phyloP scores from a whole-genome alignment of 2,113 vertebrate genomes.

The Oriolus oriolus region DNA sequence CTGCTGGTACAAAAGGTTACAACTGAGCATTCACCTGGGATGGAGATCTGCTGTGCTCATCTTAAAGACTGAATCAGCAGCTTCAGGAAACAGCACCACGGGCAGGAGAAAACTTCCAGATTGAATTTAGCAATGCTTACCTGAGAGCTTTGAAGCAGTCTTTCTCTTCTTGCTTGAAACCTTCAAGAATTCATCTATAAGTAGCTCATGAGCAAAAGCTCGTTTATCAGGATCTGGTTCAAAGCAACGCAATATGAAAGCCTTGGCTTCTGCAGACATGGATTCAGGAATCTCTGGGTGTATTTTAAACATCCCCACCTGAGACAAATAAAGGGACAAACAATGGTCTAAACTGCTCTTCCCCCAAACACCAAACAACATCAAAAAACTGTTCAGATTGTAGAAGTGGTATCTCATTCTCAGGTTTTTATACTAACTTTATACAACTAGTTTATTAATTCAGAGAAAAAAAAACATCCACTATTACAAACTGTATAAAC shows the following conservation, averaged over 20 bases:
- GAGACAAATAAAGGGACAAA: neutral
- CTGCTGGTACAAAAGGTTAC: neutral
- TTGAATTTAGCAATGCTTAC: constrained; percentile 43
- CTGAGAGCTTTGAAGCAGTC: constrained; percentile 82
- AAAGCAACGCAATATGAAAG: constrained; percentile 93
- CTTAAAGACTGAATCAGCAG: neutral
- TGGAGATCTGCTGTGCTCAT: neutral
- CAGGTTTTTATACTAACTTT: neutral
- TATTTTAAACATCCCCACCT: constrained; percentile 99
- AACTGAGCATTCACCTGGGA: neutral
- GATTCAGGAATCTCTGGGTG: constrained; percentile 97
- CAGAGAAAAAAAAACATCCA: neutral
- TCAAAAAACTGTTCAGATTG: neutral
- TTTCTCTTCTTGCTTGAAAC: constrained; percentile 95
- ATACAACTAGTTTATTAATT: neutral
- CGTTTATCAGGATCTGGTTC: constrained; percentile 94
- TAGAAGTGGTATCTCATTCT: neutral
- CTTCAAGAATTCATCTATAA: constrained; percentile 93
- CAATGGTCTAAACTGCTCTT: neutral
- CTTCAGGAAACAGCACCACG: neutral
- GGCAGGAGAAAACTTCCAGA: neutral
- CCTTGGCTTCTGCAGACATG: constrained; percentile 95
- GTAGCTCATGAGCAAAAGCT: constrained; percentile 85
- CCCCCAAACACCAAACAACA: constrained; percentile 73
- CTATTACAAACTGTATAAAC: neutral